phyloP scores from a whole-genome alignment of 2,888 invertebrate genomes.

The Spodoptera picta region DNA sequence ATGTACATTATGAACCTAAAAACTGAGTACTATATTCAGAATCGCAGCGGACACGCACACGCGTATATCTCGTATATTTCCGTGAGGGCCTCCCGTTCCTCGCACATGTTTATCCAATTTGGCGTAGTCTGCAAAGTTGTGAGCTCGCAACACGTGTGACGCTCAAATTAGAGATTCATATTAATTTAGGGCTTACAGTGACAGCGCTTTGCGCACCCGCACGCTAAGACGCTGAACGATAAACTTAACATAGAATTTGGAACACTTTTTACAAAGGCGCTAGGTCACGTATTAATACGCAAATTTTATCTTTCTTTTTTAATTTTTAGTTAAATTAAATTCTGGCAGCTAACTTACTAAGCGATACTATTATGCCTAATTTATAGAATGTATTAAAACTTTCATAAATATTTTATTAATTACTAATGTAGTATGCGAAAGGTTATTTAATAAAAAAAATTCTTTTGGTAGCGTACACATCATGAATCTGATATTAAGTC shows the following conservation, averaged over 20 bases:
- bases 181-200: constrained; percentile 84
- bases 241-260: constrained; percentile 69
- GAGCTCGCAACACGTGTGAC: constrained; percentile 86
- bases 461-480: too few species aligned
- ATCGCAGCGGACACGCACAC: constrained; percentile 18
- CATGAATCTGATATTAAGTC: too few species aligned
- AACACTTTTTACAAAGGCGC: constrained; percentile 59
- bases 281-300: constrained; percentile 2
- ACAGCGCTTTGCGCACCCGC: constrained; percentile 71
- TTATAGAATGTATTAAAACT: too few species aligned
- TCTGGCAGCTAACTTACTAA: too few species aligned
- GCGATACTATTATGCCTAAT: too few species aligned
- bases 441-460: too few species aligned
- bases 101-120: constrained; percentile 88
- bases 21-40: constrained; percentile 18
- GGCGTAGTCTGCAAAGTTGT: constrained; percentile 87
- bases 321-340: too few species aligned
- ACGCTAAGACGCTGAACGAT: constrained; percentile 66
- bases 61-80: constrained; percentile 59
- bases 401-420: too few species aligned
- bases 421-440: too few species aligned
- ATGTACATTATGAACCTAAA: constrained; percentile 1
- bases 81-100: constrained; percentile 66
- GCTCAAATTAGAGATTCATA: constrained; percentile 88
- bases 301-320: too few species aligned